Percentiles rank a stretch among this genome's conserved stretches.
These are phyloP conservation scores for Lipophrys pholis DNA, from an alignment of 2,113 vertebrate species.

Conservation along the genomic window DNA sequence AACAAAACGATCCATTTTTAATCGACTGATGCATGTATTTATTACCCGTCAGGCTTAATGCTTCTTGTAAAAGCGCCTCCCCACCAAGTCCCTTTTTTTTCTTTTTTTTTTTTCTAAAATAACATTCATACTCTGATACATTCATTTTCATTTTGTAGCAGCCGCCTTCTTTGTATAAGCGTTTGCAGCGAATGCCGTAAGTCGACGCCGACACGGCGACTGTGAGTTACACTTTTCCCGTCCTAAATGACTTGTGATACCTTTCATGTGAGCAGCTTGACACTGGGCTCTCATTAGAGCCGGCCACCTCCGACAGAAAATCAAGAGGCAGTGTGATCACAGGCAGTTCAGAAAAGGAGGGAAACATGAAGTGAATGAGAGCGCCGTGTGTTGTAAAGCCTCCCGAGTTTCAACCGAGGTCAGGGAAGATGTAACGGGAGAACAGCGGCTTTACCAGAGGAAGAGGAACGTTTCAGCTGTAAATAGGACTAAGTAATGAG, in stretches of 20 bases:
- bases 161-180: slow-evolving; percentile 2
- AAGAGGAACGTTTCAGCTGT: background rate
- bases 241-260: slow-evolving; percentile 10
- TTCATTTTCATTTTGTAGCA: slow-evolving; percentile 36
- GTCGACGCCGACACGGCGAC: background rate
- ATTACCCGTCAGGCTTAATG: slow-evolving; percentile 34
- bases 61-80: background rate
- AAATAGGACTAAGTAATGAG: background rate
- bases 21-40: slow-evolving; percentile 44
- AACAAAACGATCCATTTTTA: slow-evolving; percentile 34
- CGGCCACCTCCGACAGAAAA: slow-evolving; percentile 18
- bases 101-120: background rate
- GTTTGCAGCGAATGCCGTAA: slow-evolving; percentile 17
- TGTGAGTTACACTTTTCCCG: slow-evolving; percentile 4
- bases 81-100: slow-evolving; percentile 22
- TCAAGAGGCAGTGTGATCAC: background rate
- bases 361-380: background rate
- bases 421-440: slow-evolving; percentile 12
- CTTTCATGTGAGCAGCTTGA: slow-evolving; percentile 17
- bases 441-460: background rate
- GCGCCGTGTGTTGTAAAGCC: background rate
- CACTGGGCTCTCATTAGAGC: slow-evolving; percentile 25
- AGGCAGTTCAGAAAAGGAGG: slow-evolving; percentile 10
- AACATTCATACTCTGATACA: background rate
- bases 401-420: slow-evolving; percentile 1